Evolutionary conservation across 1,140 invertebrate genomes (phyloP), one percentile per base, ranked within the genome.

Genomic region (Aplysia californica): DNA sequence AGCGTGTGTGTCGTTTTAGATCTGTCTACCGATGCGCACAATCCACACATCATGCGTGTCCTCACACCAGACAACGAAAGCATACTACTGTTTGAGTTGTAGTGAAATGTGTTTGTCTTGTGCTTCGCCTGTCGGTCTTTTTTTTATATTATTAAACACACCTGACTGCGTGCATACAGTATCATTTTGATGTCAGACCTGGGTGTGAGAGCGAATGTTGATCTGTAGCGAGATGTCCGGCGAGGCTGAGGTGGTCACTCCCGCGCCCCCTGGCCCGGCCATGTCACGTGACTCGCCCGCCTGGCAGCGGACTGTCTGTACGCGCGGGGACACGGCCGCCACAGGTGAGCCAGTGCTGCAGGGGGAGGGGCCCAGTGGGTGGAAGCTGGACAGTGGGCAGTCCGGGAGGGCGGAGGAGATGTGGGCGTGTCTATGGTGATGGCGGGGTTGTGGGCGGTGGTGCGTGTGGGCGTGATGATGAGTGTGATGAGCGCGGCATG

Each of bases 201-300:
- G n/a, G n/a, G n/a, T n/a, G n/a, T n/a, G n/a, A n/a, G n/a, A n/a
- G n/a, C n/a, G n/a, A n/a, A n/a, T n/a, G n/a, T n/a, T n/a, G n/a
- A n/a, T n/a, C n/a, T n/a, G n/a, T n/a, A n/a, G 65, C 23, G 35
- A 67, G 65, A 29, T n/a, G 10, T 50, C 44, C 44, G n/a, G 44
- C 10, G 10, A 50, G 44, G 10, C 59, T 23, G 29, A 61, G 6
- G 59, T 10, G 29, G 59, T 61, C 59, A 66, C 5, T 39, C 31
- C 29, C 64, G 5, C 1, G 10, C 33, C 21, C 6, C 29, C 64
- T 29, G 31, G 26, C 38, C 0, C 33, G 29, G 20, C 29, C 10
- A 6, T n/a, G 56, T 74, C 38, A 74, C 18, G 65, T 61, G 36
- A 64, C 58, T 5, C 58, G 65, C 56, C 65, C 58, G 0, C 71